phyloP scores from a whole-genome alignment of 2,888 invertebrate genomes.

The Amblyjoppa fuscipennis region DNA sequence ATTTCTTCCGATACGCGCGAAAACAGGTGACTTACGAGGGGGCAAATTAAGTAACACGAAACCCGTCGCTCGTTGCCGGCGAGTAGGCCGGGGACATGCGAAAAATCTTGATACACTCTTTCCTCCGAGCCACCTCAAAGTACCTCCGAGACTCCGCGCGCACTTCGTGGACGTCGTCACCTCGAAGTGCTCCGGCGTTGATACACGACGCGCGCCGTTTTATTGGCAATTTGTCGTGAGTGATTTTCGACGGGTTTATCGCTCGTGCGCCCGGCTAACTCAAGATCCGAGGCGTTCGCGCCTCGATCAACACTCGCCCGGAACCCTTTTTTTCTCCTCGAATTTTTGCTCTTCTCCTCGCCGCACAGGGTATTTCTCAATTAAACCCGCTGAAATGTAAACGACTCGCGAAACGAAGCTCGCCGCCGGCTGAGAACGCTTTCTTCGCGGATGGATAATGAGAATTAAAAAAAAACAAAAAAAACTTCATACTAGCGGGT shows the following conservation, averaged over 20 bases:
- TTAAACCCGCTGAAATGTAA: conserved; percentile 48
- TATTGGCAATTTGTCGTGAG: conserved; percentile 79
- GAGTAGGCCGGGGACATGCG: conserved; percentile 1
- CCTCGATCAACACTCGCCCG: conserved; percentile 10
- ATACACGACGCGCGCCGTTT: conserved; percentile 58
- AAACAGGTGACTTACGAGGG: conserved; percentile 80
- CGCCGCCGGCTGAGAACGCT: conserved; percentile 7
- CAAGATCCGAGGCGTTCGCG: conserved; percentile 18
- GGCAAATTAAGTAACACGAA: conserved; percentile 78
- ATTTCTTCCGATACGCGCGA: conserved; percentile 79
- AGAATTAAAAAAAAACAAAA: not conserved
- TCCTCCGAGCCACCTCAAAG: not conserved
- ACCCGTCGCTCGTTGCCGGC: conserved; percentile 21
- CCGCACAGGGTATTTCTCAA: conserved; percentile 56
- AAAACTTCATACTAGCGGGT: not conserved
- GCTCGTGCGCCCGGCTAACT: conserved; percentile 46
- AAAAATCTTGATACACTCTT: conserved; percentile 34
- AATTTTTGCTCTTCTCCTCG: not conserved
- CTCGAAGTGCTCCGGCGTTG: not conserved
- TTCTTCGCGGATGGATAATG: conserved; percentile 23
- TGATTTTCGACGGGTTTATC: conserved; percentile 76
- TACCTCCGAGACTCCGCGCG: not conserved
- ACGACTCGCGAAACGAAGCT: not conserved
- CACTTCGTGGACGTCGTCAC: not conserved
- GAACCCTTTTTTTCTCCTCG: conserved; percentile 39